Evolutionary conservation across 2,888 invertebrate genomes (phyloP).

Genomic region (Aphidoletes aphidimyza): DNA sequence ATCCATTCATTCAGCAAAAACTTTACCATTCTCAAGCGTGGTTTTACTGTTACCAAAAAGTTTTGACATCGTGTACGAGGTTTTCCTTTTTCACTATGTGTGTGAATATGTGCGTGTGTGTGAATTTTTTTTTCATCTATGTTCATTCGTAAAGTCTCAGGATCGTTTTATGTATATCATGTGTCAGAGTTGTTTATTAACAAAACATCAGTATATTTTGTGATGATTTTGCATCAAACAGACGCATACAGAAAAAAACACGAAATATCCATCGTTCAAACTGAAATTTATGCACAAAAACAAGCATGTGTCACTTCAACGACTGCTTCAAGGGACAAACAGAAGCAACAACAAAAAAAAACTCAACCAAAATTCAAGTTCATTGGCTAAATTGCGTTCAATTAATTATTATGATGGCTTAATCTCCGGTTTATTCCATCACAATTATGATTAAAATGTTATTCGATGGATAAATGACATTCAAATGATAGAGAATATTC

Average conservation of each 20-base stretch:
- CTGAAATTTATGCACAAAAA: too few species aligned
- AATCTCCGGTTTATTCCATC: constrained; percentile 1
- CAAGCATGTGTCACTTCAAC: too few species aligned
- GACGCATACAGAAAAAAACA: too few species aligned
- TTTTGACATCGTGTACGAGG: neutral
- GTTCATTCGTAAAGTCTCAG: neutral
- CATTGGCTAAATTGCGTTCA: neutral
- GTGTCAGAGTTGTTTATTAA: constrained; percentile 9
- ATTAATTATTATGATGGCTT: constrained; percentile 30
- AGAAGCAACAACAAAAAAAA: neutral
- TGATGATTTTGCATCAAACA: neutral
- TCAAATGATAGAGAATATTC: neutral
- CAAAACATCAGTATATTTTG: neutral
- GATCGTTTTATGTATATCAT: neutral
- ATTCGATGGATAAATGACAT: neutral
- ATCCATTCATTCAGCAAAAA: neutral
- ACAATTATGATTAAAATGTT: neutral
- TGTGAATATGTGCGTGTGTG: too few species aligned
- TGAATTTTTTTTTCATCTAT: too few species aligned
- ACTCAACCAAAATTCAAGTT: neutral
- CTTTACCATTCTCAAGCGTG: neutral
- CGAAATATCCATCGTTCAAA: neutral
- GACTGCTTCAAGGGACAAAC: too few species aligned
- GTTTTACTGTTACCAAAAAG: neutral
- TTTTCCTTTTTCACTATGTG: neutral